Evolutionary conservation across 1,140 invertebrate genomes (phyloP).

Genomic region (Drosophila elegans): DNA sequence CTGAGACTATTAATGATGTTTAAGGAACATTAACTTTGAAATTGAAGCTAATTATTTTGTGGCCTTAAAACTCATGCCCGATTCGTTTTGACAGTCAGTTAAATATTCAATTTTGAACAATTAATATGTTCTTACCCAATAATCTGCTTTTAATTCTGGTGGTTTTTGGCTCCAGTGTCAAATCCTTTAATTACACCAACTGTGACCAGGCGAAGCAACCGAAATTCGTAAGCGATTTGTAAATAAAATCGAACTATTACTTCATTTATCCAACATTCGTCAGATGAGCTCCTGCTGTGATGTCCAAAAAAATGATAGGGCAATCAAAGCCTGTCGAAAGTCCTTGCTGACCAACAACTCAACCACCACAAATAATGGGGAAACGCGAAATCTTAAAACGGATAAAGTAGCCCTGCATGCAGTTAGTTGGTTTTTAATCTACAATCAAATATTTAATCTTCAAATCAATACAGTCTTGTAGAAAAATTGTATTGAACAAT

Average conservation of each 20-base stretch:
- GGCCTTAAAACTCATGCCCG: not conserved
- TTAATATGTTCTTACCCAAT: conserved; percentile 33
- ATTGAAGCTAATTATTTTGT: not conserved
- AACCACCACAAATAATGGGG: conserved; percentile 23
- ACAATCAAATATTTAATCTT: not conserved
- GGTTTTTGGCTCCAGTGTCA: not conserved
- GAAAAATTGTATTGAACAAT: no score
- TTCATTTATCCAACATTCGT: not conserved
- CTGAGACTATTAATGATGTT: not conserved
- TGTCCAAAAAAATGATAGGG: conserved; percentile 46
- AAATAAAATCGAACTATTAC: not conserved
- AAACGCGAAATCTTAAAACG: conserved; percentile 30
- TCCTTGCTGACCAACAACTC: conserved; percentile 35
- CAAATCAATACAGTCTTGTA: no score
- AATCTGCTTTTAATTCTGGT: conserved; percentile 1
- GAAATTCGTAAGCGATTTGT: conserved; percentile 38
- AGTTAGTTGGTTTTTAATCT: conserved; percentile 5
- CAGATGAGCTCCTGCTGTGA: conserved; percentile 56
- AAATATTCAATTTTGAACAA: not conserved
- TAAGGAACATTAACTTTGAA: conserved; percentile 41
- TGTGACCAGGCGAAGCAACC: conserved; percentile 59
- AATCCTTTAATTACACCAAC: conserved; percentile 48
- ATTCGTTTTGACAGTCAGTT: not conserved
- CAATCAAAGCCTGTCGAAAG: conserved; percentile 47
- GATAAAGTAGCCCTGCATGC: conserved; percentile 64